Evolutionary conservation across 92 coral and sea anemone species (phyloP), one percentile per base, ranked within the genome.

Genomic region (Ricordea florida): DNA sequence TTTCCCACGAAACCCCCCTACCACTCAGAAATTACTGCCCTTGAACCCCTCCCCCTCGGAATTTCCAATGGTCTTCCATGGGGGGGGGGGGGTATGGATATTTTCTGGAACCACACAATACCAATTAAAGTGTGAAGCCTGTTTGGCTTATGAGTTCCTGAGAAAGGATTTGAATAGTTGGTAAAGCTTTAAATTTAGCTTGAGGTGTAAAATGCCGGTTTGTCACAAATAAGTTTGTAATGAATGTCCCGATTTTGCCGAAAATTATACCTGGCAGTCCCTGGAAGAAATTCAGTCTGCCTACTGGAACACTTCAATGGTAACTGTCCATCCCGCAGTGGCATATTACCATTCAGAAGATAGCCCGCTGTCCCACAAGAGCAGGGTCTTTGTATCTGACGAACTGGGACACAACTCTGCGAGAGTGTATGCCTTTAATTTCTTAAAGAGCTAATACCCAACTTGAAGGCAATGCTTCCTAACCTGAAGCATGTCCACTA

Each of bases 301-400:
- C 32, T 61, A 79, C 60, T 85, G 85, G 82, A 71, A 85, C 29
- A 55, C 77, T 2, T 65, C 85, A 48, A 85, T 85, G 90, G 85
- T 78, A 15, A 85, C 70, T 6, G 76, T 78, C 29, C 81, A 78
- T 63, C 81, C 90, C 29, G 81, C 50, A 15, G 86, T 85, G 36
- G 78, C 78, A 0, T 84, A 84, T 20, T 85, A 52, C 22, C 25
- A 22, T 23, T 49, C 31, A 10, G 69, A 27, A 20, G 49, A n/a
- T 15, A 30, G 32, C 5, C 17, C 37, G 17, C 17, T 85, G 0
- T 11, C 7, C 6, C 80, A 86, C 69, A 58, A 51, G 47, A 86
- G 84, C 52, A 51, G 14, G 10, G 80, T 86, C 2, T 80, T 37
- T 18, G 13, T 76, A 0, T 62, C 90, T 5, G 85, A 70, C 22